Evolutionary conservation across 1,140 invertebrate genomes (phyloP), one percentile per base, ranked within the genome.

Genomic region (Psilanteris sp.): DNA sequence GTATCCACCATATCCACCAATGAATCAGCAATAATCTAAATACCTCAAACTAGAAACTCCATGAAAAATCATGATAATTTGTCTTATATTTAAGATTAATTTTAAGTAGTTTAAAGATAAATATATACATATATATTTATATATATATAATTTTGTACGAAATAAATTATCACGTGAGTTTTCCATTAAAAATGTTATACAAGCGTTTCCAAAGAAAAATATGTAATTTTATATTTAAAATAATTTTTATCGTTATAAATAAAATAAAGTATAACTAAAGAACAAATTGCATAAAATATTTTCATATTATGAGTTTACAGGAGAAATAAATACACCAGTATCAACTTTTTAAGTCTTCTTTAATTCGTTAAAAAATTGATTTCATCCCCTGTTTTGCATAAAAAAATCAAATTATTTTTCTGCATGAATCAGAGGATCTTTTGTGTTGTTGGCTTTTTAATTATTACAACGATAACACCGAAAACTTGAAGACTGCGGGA

Each of bases 311-410:
- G 18, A 4, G 10, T 7, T 4, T 9, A 14, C 13, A 34, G 11
- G 9, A 8, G 22, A 54, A 54, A 29, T 13, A 18, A 27, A 4
- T 4, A 43, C 27, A 10, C n/a, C n/a, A 4, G 0, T 10, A 10
- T 50, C 1, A 64, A 64, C 39, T 61, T 54, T 61, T 67, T 32
- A 67, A 67, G 54, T 41, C 52, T 54, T 54, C 22, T 74, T 67
- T 74, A 54, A 66, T 74, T 67, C 46, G n/a, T 74, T 74, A 68
- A 62, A 75, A 68, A 75, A 68, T 61, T 67, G 36, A 59, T 66
- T 61, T 39, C 20, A 26, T 57, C 43, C 55, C 61, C 29, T 7
- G 29, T 26, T 55, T 72, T 7, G 27, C 62, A 37, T 48, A 72
- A 62, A 62, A 72, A 44, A 44, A 44, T 13, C 6, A 29, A 50